These are phyloP conservation scores for Rhinoptilus africanus DNA, from an alignment of 2,113 vertebrate genomes.

Conservation along the genomic window DNA sequence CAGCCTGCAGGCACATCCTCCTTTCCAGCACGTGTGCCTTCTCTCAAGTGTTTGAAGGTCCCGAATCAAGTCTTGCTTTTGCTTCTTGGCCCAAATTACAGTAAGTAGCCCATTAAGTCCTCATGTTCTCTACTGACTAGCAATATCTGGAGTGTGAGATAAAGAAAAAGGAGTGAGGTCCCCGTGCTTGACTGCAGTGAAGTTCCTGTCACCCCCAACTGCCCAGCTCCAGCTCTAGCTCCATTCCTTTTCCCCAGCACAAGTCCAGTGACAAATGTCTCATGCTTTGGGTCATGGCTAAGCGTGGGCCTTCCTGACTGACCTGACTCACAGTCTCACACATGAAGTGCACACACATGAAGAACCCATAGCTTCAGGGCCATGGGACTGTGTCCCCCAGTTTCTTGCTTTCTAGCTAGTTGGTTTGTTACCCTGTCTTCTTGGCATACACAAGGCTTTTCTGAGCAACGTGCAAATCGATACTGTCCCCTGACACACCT, in stretches of 20 bases:
- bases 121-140: not conserved
- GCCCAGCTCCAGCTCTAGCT: not conserved
- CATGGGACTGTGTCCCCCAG: accelerated
- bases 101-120: not conserved
- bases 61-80: not conserved
- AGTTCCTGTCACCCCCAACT: not conserved
- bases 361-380: not conserved
- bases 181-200: not conserved
- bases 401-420: not conserved
- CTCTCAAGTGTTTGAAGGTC: not conserved
- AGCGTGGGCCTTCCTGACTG: not conserved
- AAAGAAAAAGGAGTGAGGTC: not conserved
- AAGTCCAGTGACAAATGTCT: not conserved
- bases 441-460: not conserved
- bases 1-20: not conserved
- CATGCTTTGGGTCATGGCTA: not conserved
- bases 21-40: not conserved
- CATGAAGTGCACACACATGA: not conserved
- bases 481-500: not conserved
- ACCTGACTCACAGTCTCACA: not conserved
- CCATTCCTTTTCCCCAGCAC: not conserved
- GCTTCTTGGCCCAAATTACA: not conserved
- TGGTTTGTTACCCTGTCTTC: not conserved
- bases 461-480: not conserved
- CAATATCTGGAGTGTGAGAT: not conserved